A percentile compares a stretch with the other conserved stretches of the same genome.
These are phyloP conservation scores for Asteroscopus sphinx DNA, from an alignment of 2,888 invertebrate species.

Conservation along the genomic window DNA sequence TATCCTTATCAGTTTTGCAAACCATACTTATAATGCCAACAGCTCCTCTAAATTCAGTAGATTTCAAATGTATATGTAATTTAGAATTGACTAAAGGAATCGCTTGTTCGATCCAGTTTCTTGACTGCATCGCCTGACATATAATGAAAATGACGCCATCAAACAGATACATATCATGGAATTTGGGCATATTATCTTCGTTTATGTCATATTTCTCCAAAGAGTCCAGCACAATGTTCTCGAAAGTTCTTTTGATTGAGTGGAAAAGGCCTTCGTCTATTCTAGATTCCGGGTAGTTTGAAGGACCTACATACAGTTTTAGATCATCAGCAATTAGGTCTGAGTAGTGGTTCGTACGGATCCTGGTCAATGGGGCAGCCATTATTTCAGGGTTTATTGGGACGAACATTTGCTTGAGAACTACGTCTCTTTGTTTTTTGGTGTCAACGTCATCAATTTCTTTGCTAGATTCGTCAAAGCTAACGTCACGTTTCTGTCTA, in stretches of 20 bases:
- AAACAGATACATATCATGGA: slow-evolving; percentile 82
- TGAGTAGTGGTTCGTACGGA: slow-evolving; percentile 79
- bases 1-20: slow-evolving; percentile 70
- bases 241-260: slow-evolving; percentile 74
- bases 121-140: slow-evolving; percentile 72
- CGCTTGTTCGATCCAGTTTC: slow-evolving; percentile 73
- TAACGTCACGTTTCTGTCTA: slow-evolving; percentile 78
- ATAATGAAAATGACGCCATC: slow-evolving; percentile 85
- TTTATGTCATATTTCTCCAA: slow-evolving; percentile 58
- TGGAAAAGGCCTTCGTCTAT: slow-evolving; percentile 78
- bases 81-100: slow-evolving; percentile 66
- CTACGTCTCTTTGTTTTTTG: slow-evolving; percentile 63
- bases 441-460: slow-evolving; percentile 59
- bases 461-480: slow-evolving; percentile 66
- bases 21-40: slow-evolving; percentile 83
- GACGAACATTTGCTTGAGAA: slow-evolving; percentile 73
- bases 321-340: slow-evolving; percentile 81
- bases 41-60: slow-evolving; percentile 83
- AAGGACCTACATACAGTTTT: slow-evolving; percentile 80
- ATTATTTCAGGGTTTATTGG: slow-evolving; percentile 74
- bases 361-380: slow-evolving; percentile 72
- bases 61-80: slow-evolving; percentile 70
- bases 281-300: slow-evolving; percentile 79
- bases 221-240: slow-evolving; percentile 68
- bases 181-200: slow-evolving; percentile 69